Evolutionary conservation across 2,797 vertebrate species (phyloP), one percentile per base, ranked within the genome.

Genomic region (Phrynocephalus guinanensis): DNA sequence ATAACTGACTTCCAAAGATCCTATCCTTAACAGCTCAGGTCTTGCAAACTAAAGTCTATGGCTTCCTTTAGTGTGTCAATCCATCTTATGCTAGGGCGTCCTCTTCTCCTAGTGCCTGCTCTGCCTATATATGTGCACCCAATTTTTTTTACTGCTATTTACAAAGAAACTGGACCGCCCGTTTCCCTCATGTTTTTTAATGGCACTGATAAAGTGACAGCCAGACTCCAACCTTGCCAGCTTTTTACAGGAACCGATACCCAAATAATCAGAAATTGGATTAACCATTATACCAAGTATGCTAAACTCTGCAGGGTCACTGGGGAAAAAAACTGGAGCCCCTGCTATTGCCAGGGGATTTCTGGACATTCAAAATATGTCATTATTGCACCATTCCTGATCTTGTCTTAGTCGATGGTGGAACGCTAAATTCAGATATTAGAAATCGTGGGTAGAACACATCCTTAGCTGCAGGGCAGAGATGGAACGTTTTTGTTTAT

Each of bases 211-310:
- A 16, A 63, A 63, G 60, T 20, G 15, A 18, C 5, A 16, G 20
- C n/a, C 44, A 18, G 63, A 44, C 15, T 84, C 52, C 52, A 10
- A 7, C 1, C 18, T 30, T 63, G 22, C 30, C 26, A 15, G 6
- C 3, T 28, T 24, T 84, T 80, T 30, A 63, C 60, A 63, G n/a
- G 87, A 84, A 84, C 67, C 6, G 48, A n/a, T 56, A 13, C 72
- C 38, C 50, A 7, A 33, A 67, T 70, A 50, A 84, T 33, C 44
- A 84, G 13, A 76, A 56, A 26, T 2, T 70, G 44, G 78, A 88
- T 88, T 88, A 85, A 75, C 60, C 44, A 88, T 88, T 84, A 84
- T 1, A 66, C 11, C 66, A 83, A 72, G 70, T 73, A 44, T n/a
- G 80, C 70, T 85, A 9, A 44, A 68, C 48, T 44, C 38, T n/a